Conservation (phyloP, 2,113 vertebrate genomes). For the Sphaerodactylus townsendi region DNA sequence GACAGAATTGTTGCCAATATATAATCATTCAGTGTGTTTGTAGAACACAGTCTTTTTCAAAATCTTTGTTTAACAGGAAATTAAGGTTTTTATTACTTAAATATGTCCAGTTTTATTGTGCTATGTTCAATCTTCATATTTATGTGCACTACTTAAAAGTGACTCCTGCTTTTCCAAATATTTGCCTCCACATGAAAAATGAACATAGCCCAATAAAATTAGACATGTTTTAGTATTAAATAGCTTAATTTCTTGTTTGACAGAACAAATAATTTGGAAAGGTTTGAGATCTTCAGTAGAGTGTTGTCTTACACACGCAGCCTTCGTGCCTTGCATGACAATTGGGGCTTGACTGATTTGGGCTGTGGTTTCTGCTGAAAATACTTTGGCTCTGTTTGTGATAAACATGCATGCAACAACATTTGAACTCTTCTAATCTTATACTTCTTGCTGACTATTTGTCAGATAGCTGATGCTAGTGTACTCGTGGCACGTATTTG, state of each 20-base stretch:
- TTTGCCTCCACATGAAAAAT: neutral
- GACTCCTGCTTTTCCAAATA: neutral
- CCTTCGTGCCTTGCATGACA: neutral
- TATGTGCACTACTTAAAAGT: neutral
- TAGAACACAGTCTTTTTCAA: neutral
- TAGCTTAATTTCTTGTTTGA: neutral
- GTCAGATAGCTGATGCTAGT: neutral
- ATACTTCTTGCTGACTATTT: neutral
- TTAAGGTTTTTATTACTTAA: neutral
- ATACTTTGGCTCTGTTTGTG: neutral
- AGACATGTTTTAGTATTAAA: neutral
- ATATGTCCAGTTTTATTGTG: neutral
- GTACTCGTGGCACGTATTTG: neutral
- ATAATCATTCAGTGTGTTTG: neutral
- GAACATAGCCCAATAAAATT: neutral
- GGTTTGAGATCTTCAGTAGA: neutral
- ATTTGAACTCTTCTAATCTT: neutral
- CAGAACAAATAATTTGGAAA: neutral
- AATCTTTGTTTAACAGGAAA: neutral
- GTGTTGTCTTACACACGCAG: neutral
- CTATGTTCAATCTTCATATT: neutral
- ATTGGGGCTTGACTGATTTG: neutral
- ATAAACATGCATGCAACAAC: neutral
- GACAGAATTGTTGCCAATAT: neutral
- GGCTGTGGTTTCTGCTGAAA: neutral